Evolutionary conservation across 2,797 vertebrate genomes (phyloP).

Genomic region (Tympanoctomys barrerae): DNA sequence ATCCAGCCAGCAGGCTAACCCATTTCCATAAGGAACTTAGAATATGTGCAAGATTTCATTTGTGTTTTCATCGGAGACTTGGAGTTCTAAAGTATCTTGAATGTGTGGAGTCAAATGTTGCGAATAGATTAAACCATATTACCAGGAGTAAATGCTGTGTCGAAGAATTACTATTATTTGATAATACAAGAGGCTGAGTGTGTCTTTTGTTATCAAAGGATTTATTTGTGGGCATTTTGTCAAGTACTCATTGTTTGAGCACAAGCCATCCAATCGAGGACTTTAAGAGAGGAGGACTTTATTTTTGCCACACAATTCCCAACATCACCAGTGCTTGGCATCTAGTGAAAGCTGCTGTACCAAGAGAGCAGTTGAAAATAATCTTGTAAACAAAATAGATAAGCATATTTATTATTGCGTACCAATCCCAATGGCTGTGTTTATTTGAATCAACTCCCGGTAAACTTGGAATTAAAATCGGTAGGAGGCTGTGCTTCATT

Average conservation of each 20-base stretch:
- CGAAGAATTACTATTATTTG: background rate
- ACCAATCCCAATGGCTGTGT: background rate
- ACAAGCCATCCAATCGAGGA: background rate
- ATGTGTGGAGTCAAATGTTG: slow-evolving; percentile 11
- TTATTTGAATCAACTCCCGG: slow-evolving; percentile 11
- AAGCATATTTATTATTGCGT: background rate
- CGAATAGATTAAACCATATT: slow-evolving; percentile 16
- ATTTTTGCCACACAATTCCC: background rate
- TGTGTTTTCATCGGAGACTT: slow-evolving; percentile 43
- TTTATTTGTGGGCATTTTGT: background rate
- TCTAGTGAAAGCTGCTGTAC: background rate
- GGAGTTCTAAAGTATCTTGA: slow-evolving; percentile 47
- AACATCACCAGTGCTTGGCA: background rate
- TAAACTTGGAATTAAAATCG: slow-evolving; percentile 9
- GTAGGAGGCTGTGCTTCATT: background rate
- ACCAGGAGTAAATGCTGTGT: background rate
- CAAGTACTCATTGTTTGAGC: background rate
- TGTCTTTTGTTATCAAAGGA: background rate
- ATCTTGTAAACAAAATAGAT: background rate
- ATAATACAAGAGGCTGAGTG: background rate
- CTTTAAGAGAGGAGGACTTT: background rate
- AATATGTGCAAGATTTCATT: slow-evolving; percentile 61
- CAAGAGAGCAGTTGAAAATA: background rate
- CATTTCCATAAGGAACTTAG: slow-evolving; percentile 73
- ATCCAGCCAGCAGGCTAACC: slow-evolving; percentile 72